Conservation (phyloP, 2,888 invertebrate genomes). For the Acanthacorydalis orientalis region DNA sequence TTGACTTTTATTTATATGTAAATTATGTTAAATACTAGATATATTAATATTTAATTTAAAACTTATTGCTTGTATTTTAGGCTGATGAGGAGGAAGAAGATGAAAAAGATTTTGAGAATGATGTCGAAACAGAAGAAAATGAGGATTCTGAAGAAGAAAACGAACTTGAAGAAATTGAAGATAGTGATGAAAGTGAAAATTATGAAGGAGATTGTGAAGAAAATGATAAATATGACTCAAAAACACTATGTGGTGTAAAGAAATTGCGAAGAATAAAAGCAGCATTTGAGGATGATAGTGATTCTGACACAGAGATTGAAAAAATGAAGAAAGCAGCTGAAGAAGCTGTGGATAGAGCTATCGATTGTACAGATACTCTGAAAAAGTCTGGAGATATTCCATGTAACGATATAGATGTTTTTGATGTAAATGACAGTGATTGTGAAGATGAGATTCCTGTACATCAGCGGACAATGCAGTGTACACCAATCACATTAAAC, state of each 20-base stretch:
- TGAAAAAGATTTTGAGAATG: too few species aligned
- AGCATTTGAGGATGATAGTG: constrained; percentile 15
- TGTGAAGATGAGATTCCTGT: constrained; percentile 17
- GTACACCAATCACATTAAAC: constrained; percentile 14
- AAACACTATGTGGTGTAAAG: not conserved
- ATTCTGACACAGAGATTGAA: constrained; percentile 9
- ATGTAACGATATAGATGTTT: not conserved
- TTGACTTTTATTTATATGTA: too few species aligned
- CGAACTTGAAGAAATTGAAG: too few species aligned
- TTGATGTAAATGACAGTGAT: constrained; percentile 12
- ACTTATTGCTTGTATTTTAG: too few species aligned
- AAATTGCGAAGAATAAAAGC: constrained; percentile 12
- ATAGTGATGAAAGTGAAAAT: constrained; percentile 10
- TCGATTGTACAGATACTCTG: not conserved
- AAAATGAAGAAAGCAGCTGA: constrained; percentile 8
- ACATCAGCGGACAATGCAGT: constrained; percentile 15
- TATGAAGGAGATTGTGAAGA: constrained; percentile 3
- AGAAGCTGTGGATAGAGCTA: not conserved
- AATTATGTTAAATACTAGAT: too few species aligned
- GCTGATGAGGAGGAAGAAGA: constrained; percentile 12
- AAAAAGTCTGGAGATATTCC: not conserved
- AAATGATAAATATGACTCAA: not conserved
- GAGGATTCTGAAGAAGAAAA: constrained; percentile 5
- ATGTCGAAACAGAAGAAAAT: constrained; percentile 8
- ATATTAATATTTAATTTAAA: too few species aligned